Evolutionary conservation across 2,113 vertebrate genomes (phyloP).

Genomic region (Chionodraco myersi): DNA sequence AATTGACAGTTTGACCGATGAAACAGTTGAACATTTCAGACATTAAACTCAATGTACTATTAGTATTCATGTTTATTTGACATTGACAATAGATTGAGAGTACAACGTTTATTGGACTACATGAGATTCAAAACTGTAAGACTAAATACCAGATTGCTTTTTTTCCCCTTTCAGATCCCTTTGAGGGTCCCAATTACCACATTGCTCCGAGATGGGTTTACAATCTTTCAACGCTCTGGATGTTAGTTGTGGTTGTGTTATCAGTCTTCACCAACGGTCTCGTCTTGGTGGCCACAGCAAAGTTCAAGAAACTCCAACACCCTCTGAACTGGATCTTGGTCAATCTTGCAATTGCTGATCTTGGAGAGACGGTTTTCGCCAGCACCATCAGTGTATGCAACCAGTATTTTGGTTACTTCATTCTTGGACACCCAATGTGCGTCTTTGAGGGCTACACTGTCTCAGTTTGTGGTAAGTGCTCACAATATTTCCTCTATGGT

Average conservation of each 20-base stretch:
- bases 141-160: not conserved
- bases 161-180: slow-evolving; percentile 83
- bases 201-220: slow-evolving; percentile 92
- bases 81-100: not conserved
- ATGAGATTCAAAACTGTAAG: not conserved
- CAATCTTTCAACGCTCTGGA: slow-evolving; percentile 86
- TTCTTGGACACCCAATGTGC: slow-evolving; percentile 91
- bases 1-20: not conserved
- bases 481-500: not conserved
- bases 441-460: slow-evolving; percentile 88
- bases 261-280: slow-evolving; percentile 91
- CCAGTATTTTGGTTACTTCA: slow-evolving; percentile 90
- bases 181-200: slow-evolving; percentile 93
- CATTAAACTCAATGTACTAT: no score
- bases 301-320: slow-evolving; percentile 92
- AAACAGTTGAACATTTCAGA: no score
- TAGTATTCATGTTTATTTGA: not conserved
- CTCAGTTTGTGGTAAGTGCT: slow-evolving; percentile 86
- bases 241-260: slow-evolving; percentile 86
- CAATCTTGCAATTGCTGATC: slow-evolving; percentile 91
- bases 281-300: slow-evolving; percentile 89
- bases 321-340: slow-evolving; percentile 96
- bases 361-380: slow-evolving; percentile 89
- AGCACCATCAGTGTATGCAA: slow-evolving; percentile 91
- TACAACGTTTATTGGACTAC: not conserved